Percentiles rank a stretch among this genome's conserved stretches.
These are phyloP conservation scores for Marisa cornuarietis DNA, from an alignment of 1,140 invertebrate species.

Conservation along the genomic window DNA sequence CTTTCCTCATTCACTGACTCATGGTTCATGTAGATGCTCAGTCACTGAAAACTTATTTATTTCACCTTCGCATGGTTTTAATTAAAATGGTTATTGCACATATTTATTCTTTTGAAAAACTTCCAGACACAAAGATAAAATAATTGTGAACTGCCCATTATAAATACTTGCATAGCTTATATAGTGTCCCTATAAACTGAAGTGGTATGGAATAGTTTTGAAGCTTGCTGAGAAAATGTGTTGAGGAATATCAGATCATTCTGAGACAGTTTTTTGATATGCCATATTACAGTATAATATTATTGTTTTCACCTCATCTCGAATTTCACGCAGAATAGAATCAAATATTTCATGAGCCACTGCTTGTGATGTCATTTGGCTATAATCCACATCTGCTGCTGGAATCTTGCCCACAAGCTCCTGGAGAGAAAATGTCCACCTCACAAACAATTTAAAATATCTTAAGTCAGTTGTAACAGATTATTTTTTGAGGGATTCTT, in stretches of 20 bases:
- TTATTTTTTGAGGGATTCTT: background rate
- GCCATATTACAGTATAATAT: background rate
- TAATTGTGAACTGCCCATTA: background rate
- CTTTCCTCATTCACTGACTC: too few species aligned
- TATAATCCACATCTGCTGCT: conserved; percentile 48
- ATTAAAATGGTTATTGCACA: too few species aligned
- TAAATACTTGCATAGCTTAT: background rate
- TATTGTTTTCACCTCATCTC: conserved; percentile 53
- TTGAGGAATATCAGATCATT: background rate
- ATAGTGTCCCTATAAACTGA: background rate
- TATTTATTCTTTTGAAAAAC: too few species aligned
- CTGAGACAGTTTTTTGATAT: background rate
- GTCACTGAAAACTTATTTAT: too few species aligned
- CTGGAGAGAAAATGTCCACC: conserved; percentile 37
- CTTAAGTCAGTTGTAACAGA: background rate
- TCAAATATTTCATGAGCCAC: conserved; percentile 64
- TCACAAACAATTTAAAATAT: background rate
- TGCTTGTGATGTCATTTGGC: conserved; percentile 31
- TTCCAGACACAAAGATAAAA: too few species aligned
- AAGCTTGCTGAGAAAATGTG: background rate
- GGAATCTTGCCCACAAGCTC: conserved; percentile 47
- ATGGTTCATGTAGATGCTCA: too few species aligned
- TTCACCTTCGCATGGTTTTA: too few species aligned
- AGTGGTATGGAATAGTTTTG: background rate
- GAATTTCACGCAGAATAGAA: conserved; percentile 62